Evolutionary conservation across 2,797 vertebrate genomes (phyloP).

Genomic region (Eulemur coronatus): DNA sequence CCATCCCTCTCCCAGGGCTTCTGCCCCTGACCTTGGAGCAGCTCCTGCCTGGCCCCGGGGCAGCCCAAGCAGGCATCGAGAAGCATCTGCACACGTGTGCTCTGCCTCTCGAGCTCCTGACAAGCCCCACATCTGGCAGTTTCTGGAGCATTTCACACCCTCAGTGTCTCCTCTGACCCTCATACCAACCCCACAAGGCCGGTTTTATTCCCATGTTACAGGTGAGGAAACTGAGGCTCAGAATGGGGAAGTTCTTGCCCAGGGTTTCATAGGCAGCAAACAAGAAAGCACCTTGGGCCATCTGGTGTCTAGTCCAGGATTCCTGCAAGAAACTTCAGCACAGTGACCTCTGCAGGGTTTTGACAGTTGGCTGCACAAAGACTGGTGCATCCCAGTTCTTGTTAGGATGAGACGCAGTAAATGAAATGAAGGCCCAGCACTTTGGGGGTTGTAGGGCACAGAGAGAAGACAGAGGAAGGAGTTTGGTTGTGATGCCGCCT

Average conservation of each 20-base stretch:
- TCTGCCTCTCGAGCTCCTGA: background rate
- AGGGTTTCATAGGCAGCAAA: background rate
- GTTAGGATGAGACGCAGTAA: background rate
- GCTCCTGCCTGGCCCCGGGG: background rate
- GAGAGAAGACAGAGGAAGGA: background rate
- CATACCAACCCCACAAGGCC: rapidly evolving
- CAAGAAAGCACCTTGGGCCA: background rate
- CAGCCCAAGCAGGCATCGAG: background rate
- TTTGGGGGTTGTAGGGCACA: rapidly evolving
- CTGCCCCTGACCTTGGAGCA: background rate
- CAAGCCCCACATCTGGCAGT: rapidly evolving
- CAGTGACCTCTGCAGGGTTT: background rate
- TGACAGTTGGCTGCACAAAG: background rate
- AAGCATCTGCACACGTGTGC: rapidly evolving
- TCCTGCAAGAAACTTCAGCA: background rate
- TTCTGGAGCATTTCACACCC: background rate
- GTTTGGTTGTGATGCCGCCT: background rate
- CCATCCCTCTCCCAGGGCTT: rapidly evolving
- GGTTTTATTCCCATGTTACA: background rate
- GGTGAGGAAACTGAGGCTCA: background rate
- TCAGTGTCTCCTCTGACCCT: background rate
- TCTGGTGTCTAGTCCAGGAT: background rate
- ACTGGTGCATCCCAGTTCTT: background rate
- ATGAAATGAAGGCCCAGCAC: background rate
- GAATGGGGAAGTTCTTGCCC: background rate